Base-by-base conservation (phyloP, 2,797 vertebrate genomes). In the Picus viridis region DNA sequence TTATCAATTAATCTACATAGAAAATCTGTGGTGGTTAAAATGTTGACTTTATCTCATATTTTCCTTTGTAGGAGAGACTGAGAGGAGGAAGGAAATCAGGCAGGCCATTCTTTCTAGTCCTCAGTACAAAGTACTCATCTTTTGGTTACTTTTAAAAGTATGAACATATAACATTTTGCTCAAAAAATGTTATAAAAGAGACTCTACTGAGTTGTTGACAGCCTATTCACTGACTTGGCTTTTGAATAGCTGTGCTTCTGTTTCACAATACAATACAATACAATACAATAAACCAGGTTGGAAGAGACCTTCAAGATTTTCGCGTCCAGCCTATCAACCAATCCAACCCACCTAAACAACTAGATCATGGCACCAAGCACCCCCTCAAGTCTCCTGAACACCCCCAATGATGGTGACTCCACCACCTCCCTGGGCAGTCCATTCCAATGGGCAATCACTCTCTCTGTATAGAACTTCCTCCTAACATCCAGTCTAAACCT, bases 91-190 rank as follows among this genome's bases (percentile, higher is more conserved):
- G 4, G 12, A 41, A 73, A 47, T 54, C 62, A 43, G 59, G 47
- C 19, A 64, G 36, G 41, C 41, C 19, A 10, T 73, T 76, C 29
- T 67, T 75, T 45, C 41, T 14, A 63, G 17, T 76, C 36, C 36
- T 73, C 61, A 62, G 24, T 64, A 32, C n/a, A 61, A 74, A 73
- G 19, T 51, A 54, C 51, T 83, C 39, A 27, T 72, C 24, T 49
- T 94, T 76, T 74, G n/a, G 58, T 95, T 88, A 24, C 20, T 64
- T 76, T 64, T 29, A 59, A 82, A 92, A 68, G 68, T 47, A 77
- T 0, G 2, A 79, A 59, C 4, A 6, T 86, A 57, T 75, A 67
- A 72, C 47, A 61, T 91, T 86, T 89, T 89, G 17, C 69, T 86
- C 54, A 43, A 34, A 34, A n/a, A 36, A 45, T 78, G 71, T 43